Conservation (phyloP, 2,113 vertebrate genomes). For the Calcarius ornatus region DNA sequence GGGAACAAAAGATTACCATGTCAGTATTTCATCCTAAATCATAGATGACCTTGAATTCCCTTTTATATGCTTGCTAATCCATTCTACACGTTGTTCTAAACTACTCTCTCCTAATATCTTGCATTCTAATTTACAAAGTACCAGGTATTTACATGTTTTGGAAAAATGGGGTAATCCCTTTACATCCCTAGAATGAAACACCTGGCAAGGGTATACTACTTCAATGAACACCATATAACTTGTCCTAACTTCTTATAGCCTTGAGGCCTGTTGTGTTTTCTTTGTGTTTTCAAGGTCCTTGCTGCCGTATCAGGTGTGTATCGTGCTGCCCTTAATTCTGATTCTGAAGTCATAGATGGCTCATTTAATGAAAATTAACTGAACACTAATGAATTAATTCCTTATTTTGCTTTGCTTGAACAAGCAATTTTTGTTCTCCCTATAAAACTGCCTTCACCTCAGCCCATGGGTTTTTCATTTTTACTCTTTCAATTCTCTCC, state of each 20-base stretch:
- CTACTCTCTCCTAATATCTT: neutral
- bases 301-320: neutral
- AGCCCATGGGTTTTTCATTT: neutral
- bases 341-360: neutral
- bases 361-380: neutral
- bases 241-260: neutral
- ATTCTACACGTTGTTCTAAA: neutral
- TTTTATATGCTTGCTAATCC: neutral
- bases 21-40: neutral
- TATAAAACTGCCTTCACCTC: neutral
- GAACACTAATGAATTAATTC: neutral
- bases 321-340: neutral
- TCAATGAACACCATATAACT: neutral
- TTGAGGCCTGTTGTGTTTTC: neutral
- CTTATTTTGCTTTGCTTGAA: neutral
- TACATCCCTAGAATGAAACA: neutral
- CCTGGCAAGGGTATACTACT: neutral
- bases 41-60: neutral
- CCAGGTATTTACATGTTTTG: neutral
- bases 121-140: neutral
- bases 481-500: neutral
- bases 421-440: neutral
- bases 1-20: neutral
- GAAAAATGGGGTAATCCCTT: neutral
- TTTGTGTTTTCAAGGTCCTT: neutral